These are phyloP conservation scores for Encarsia formosa DNA, from an alignment of 2,888 invertebrate species.

Conservation along the genomic window DNA sequence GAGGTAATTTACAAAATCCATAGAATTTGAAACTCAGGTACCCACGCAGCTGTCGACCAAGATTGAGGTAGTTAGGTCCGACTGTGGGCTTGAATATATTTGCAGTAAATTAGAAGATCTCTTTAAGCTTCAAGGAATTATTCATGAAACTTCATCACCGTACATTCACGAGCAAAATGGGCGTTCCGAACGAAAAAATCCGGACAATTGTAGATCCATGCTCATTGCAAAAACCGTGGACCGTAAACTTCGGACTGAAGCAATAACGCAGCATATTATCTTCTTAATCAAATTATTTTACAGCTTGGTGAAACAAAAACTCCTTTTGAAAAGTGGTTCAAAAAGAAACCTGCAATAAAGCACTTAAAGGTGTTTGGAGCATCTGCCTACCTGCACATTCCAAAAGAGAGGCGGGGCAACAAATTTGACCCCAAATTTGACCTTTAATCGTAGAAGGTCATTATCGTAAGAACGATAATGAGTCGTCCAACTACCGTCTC, in stretches of 20 bases:
- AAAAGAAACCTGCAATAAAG: constrained; percentile 22
- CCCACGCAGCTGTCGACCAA: constrained; percentile 5
- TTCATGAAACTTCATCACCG: constrained; percentile 3
- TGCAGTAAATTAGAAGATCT: not conserved
- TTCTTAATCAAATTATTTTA: constrained; percentile 22
- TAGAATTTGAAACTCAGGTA: not conserved
- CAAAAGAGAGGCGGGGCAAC: constrained; percentile 11
- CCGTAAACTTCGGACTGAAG: constrained; percentile 35
- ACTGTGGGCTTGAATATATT: constrained; percentile 10
- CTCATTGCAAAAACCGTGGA: not conserved
- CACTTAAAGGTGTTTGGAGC: constrained; percentile 34
- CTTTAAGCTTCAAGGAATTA: constrained; percentile 4
- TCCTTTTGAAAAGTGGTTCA: constrained; percentile 25
- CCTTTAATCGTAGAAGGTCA: constrained; percentile 8
- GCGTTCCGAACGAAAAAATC: constrained; percentile 5
- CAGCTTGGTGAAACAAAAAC: constrained; percentile 7
- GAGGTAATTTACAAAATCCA: not conserved
- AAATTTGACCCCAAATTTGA: constrained; percentile 7
- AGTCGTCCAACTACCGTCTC: constrained; percentile 23
- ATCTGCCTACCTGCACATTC: constrained; percentile 17
- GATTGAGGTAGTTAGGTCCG: constrained; percentile 8
- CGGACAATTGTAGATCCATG: constrained; percentile 11
- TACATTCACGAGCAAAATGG: constrained; percentile 17
- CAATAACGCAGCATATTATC: constrained; percentile 28
- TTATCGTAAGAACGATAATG: constrained; percentile 26